Evolutionary conservation across 2,113 vertebrate genomes (phyloP), one percentile per base, ranked within the genome.

Genomic region (Lepus europaeus): DNA sequence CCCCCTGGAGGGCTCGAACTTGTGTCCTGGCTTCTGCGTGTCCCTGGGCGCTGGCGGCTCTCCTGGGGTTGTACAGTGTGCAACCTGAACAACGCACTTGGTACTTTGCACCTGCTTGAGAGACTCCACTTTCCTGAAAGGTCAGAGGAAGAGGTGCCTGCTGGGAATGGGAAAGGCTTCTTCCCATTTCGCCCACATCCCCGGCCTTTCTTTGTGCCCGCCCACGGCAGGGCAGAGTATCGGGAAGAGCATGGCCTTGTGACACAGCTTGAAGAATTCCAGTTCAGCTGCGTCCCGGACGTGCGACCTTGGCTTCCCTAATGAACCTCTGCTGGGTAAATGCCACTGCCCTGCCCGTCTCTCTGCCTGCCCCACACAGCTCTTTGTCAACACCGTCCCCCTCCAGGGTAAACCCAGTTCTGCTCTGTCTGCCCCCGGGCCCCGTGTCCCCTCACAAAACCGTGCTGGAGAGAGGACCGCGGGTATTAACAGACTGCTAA

Each of bases 401-500:
- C 2, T 76, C 22, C 27, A 85, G 61, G 74, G 51, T 12, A 81
- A 93, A 84, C 64, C 4, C 19, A 69, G 0, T 76, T 83, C 59
- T 83, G 25, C 31, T 83, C 82, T 61, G 39, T 90, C 49, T 88
- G 61, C 22, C 12, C 25, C 68, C 49, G 9, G 82, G 8, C 17
- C 39, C 45, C 1, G 25, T 51, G 53, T 33, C 19, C 81, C 83
- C 76, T 70, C 49, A 13, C 31, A 53, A 27, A 89, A 53, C 68
- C 80, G 36, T 56, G 17, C 79, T 45, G 27, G 16, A 70, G 97
- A 97, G 96, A 95, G 93, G 87, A 93, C 84, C 39, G 0, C 0
- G 56, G 94, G 0, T 96, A 97, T 97, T 98, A 98, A 98, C 92
- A 98, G 98, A 87, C 97, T 97, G 89, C 97, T 97, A 97, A 97